Conservation (phyloP, 2,888 invertebrate genomes). For the Caenorhabditis angaria region DNA sequence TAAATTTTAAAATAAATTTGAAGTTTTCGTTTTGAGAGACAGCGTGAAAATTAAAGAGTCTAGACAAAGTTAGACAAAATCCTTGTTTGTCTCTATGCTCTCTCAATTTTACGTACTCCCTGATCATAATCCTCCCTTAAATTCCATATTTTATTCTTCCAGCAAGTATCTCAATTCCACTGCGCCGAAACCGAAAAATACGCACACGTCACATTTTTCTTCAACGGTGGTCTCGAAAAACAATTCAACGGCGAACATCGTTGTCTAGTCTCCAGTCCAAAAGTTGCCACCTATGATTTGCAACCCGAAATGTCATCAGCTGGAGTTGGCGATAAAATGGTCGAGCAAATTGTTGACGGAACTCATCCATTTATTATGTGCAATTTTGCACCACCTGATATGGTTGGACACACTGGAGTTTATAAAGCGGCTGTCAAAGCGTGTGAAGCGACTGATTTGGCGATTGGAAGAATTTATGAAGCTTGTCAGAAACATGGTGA, state of each 20-base stretch:
- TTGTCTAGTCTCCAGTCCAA: slow-evolving; percentile 74
- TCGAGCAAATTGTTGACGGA: slow-evolving; percentile 64
- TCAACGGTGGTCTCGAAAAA: slow-evolving; percentile 74
- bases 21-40: no score
- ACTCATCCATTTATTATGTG: slow-evolving; percentile 74
- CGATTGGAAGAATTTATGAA: slow-evolving; percentile 73
- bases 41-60: no score
- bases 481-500: slow-evolving; percentile 68
- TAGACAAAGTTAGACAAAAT: no score
- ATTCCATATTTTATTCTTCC: not conserved
- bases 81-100: no score
- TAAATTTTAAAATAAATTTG: no score
- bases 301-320: slow-evolving; percentile 74
- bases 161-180: slow-evolving; percentile 73
- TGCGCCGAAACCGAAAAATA: slow-evolving; percentile 73
- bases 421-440: slow-evolving; percentile 55
- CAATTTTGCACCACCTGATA: slow-evolving; percentile 75
- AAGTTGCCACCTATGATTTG: slow-evolving; percentile 74
- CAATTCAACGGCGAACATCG: slow-evolving; percentile 73
- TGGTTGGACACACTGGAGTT: slow-evolving; percentile 75
- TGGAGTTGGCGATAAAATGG: slow-evolving; percentile 74
- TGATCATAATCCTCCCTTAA: no score
- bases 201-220: slow-evolving; percentile 75
- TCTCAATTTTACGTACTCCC: no score
- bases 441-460: slow-evolving; percentile 68